These are phyloP conservation scores for Lanius collurio DNA, from an alignment of 2,113 vertebrate species.

Conservation along the genomic window DNA sequence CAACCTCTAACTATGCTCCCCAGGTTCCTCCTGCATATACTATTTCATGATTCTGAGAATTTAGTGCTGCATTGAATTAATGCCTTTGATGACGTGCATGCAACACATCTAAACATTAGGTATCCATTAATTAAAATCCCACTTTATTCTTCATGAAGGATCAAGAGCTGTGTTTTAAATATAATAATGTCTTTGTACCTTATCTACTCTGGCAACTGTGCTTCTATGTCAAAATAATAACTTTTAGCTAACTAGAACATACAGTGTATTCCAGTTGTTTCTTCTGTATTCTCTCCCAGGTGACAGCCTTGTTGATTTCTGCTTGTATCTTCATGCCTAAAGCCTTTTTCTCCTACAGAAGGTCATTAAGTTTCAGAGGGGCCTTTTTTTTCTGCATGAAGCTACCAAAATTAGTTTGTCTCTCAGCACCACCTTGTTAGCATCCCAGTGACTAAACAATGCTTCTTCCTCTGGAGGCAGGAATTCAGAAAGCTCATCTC, in stretches of 20 bases:
- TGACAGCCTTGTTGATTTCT: slow-evolving; percentile 43
- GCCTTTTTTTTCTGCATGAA: neutral
- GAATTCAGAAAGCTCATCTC: slow-evolving; percentile 3
- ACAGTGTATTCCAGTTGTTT: neutral
- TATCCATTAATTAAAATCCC: neutral
- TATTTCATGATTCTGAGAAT: neutral
- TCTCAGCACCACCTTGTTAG: neutral
- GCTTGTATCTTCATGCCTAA: slow-evolving; percentile 37
- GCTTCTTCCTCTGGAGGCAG: slow-evolving; percentile 11
- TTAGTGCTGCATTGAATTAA: neutral
- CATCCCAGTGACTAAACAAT: slow-evolving; percentile 14
- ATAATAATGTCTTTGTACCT: neutral
- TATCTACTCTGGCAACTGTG: neutral
- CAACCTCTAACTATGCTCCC: neutral
- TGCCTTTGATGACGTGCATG: neutral
- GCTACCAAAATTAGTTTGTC: slow-evolving; percentile 32
- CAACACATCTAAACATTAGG: neutral
- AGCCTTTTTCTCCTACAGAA: slow-evolving; percentile 47
- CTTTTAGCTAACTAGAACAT: slow-evolving; percentile 3
- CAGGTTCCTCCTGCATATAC: neutral
- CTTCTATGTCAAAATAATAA: slow-evolving; percentile 15
- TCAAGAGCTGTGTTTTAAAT: neutral
- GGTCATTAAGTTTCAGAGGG: slow-evolving; percentile 45
- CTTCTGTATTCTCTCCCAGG: neutral
- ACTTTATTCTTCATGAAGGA: neutral